Evolutionary conservation across 2,113 vertebrate species (phyloP).

Genomic region (Dromiciops gliroides): DNA sequence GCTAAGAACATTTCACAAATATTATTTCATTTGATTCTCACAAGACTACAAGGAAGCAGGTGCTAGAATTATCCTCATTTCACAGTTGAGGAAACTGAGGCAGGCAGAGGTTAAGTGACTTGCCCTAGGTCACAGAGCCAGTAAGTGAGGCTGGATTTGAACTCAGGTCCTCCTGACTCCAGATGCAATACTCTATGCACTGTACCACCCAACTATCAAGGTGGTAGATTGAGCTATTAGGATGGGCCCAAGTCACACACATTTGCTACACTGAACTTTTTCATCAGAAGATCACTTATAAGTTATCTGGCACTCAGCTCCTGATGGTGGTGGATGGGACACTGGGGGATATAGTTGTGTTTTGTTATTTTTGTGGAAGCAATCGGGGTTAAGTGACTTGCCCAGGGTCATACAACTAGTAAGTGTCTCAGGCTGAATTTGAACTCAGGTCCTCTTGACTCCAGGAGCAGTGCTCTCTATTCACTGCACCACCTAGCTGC

Average conservation of each 20-base stretch:
- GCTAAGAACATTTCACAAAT: not conserved
- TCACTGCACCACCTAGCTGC: too few relatives aligned
- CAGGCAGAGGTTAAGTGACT: not conserved
- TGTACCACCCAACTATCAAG: not conserved
- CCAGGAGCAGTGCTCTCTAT: too few relatives aligned
- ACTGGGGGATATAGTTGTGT: not conserved
- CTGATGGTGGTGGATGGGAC: not conserved
- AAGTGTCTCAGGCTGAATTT: too few relatives aligned
- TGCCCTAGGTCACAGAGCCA: not conserved
- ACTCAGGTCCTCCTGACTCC: not conserved
- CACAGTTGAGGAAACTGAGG: not conserved
- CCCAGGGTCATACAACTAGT: too few relatives aligned
- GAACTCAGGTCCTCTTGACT: too few relatives aligned
- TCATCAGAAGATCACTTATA: not conserved
- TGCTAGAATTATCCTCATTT: not conserved
- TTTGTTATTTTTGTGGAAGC: too few relatives aligned
- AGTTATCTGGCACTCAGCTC: not conserved
- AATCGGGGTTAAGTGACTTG: too few relatives aligned
- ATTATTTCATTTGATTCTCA: not conserved
- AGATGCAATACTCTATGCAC: not conserved
- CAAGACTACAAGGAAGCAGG: not conserved
- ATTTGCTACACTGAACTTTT: conserved; percentile 41
- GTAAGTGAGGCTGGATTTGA: not conserved
- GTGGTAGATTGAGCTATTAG: not conserved
- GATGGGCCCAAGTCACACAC: conserved; percentile 29